These are phyloP conservation scores for Eustalomyia histrio DNA, from an alignment of 2,888 invertebrate genomes.

Conservation along the genomic window DNA sequence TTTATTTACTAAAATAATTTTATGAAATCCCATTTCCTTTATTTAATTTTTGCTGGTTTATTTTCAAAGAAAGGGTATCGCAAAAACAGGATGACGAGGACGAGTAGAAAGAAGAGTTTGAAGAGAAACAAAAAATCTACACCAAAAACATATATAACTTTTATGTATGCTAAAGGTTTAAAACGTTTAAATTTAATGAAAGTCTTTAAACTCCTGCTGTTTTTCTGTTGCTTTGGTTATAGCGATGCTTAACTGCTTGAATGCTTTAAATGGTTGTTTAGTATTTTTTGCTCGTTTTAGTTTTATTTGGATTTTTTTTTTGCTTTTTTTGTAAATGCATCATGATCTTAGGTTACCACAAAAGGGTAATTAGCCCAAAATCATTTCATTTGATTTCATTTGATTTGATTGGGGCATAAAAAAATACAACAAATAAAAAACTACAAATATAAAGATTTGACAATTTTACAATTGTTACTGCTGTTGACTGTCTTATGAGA, in stretches of 20 bases:
- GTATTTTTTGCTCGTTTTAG: background rate
- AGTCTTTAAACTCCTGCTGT: slow-evolving; percentile 66
- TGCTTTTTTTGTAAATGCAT: slow-evolving; percentile 29
- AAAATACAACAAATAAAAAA: slow-evolving; percentile 22
- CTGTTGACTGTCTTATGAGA: background rate
- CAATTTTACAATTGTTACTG: slow-evolving; percentile 54
- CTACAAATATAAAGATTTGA: slow-evolving; percentile 41
- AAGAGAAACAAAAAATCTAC: slow-evolving; percentile 4
- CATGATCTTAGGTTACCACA: slow-evolving; percentile 71
- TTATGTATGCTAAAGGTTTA: slow-evolving; percentile 74
- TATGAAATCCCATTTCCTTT: too few species aligned
- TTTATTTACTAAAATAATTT: too few species aligned
- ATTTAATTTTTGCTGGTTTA: too few species aligned
- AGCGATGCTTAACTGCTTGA: slow-evolving; percentile 47
- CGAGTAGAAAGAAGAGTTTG: slow-evolving; percentile 1
- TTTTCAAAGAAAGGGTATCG: too few species aligned
- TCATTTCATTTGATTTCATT: slow-evolving; percentile 60
- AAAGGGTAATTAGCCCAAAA: slow-evolving; percentile 77
- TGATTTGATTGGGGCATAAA: slow-evolving; percentile 51
- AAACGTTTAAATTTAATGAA: slow-evolving; percentile 71
- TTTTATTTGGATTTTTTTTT: slow-evolving; percentile 10
- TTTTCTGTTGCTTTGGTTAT: slow-evolving; percentile 17
- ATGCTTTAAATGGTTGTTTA: slow-evolving; percentile 38
- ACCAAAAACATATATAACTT: slow-evolving; percentile 57
- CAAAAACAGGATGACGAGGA: too few species aligned